These are phyloP conservation scores for Hypsopygia costalis DNA, from an alignment of 2,888 invertebrate species.

Conservation along the genomic window DNA sequence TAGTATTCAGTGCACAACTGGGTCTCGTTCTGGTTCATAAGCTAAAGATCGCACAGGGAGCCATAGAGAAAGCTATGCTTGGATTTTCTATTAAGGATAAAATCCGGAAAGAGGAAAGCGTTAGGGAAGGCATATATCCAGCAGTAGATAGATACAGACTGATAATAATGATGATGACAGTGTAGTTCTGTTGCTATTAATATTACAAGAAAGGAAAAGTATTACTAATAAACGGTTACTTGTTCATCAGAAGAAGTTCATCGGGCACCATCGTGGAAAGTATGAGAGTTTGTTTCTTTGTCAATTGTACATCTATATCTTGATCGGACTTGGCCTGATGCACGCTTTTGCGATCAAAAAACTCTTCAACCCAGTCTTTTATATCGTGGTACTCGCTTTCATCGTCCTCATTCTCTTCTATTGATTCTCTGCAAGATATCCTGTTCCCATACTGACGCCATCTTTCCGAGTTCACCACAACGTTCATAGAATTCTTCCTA, in stretches of 20 bases:
- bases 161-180: no score
- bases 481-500: constrained; percentile 44
- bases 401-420: constrained; percentile 45
- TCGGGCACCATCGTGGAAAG: constrained; percentile 79
- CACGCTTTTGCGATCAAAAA: constrained; percentile 48
- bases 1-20: no score
- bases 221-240: constrained; percentile 29
- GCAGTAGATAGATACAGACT: no score
- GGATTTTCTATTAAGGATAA: no score
- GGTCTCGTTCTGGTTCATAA: no score
- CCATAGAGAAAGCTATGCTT: no score
- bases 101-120: no score
- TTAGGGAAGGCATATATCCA: no score
- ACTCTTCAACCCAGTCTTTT: constrained; percentile 60
- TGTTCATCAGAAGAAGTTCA: constrained; percentile 69
- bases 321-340: constrained; percentile 48
- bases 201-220: no score
- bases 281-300: constrained; percentile 69
- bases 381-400: constrained; percentile 43
- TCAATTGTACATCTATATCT: constrained; percentile 66
- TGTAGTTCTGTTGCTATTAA: no score
- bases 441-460: constrained; percentile 49
- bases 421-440: constrained; percentile 34
- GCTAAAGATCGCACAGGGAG: no score
- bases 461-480: constrained; percentile 47